A percentile compares a stretch with the other conserved stretches of the same genome.
Evolutionary conservation across 1,140 invertebrate genomes (phyloP).

Genomic region (Tetragnatha versicolor): DNA sequence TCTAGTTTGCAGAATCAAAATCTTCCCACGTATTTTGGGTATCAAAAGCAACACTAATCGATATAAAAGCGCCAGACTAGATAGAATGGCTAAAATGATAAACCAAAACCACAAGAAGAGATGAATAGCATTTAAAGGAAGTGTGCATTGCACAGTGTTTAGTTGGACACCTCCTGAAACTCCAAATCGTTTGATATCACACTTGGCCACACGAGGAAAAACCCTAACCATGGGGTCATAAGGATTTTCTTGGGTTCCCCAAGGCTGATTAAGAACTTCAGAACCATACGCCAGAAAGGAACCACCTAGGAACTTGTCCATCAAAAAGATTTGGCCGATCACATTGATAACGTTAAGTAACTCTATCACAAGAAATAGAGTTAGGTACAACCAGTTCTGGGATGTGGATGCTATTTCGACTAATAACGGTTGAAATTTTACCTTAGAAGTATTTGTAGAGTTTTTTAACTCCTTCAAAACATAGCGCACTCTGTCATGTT

Average conservation of each 20-base stretch:
- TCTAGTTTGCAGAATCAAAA: no score
- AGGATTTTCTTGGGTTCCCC: slow-evolving; percentile 73
- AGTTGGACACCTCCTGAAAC: slow-evolving; percentile 71
- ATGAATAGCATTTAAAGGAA: slow-evolving; percentile 85
- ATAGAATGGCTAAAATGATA: slow-evolving; percentile 72
- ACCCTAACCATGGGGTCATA: slow-evolving; percentile 73
- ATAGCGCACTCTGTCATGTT: slow-evolving; percentile 60
- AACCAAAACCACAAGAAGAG: slow-evolving; percentile 85
- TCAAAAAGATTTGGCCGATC: slow-evolving; percentile 66
- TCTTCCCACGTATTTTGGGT: not conserved
- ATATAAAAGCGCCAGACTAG: slow-evolving; percentile 76
- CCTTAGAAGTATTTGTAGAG: no score
- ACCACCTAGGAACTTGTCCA: slow-evolving; percentile 65
- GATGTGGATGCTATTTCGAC: no score
- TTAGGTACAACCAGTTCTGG: slow-evolving; percentile 88
- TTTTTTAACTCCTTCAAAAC: slow-evolving; percentile 57
- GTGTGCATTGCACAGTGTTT: slow-evolving; percentile 80
- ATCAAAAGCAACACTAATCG: slow-evolving; percentile 77
- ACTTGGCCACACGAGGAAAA: slow-evolving; percentile 88
- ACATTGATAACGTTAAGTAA: slow-evolving; percentile 63
- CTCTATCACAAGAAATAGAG: slow-evolving; percentile 86
- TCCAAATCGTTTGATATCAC: slow-evolving; percentile 90
- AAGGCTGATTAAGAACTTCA: slow-evolving; percentile 83
- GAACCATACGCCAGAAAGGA: slow-evolving; percentile 65
- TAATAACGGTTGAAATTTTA: no score